Evolutionary conservation across 1,140 invertebrate species (phyloP).

Genomic region (Drosophila rhopaloa): DNA sequence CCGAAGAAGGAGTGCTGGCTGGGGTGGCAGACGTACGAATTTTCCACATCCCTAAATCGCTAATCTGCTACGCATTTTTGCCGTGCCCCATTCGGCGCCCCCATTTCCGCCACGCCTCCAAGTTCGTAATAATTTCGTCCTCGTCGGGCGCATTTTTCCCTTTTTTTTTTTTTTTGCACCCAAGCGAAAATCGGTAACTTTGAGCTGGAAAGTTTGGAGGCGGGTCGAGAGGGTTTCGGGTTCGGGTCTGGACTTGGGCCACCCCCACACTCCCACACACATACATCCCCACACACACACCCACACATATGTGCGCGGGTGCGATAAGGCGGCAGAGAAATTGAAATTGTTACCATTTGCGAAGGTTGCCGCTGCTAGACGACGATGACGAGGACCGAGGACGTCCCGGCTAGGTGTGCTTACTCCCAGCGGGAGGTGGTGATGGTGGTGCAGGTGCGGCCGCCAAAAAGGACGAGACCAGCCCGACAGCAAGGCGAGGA

Average conservation of each 20-base stretch:
- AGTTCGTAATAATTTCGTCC: constrained; percentile 68
- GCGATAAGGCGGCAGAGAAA: constrained; percentile 80
- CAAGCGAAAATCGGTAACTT: constrained; percentile 77
- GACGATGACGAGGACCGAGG: constrained; percentile 24
- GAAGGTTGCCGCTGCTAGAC: constrained; percentile 78
- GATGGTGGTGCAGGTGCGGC: constrained; percentile 1
- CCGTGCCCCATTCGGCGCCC: constrained; percentile 46
- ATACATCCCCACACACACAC: not conserved
- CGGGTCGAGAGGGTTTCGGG: constrained; percentile 35
- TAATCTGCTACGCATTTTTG: constrained; percentile 82
- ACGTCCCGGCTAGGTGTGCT: constrained; percentile 62
- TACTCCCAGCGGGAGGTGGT: constrained; percentile 17
- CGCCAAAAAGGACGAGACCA: constrained; percentile 37
- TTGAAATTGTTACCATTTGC: constrained; percentile 81
- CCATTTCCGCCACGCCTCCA: not conserved
- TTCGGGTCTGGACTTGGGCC: constrained; percentile 33
- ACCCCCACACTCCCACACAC: not conserved
- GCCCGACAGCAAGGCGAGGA: constrained; percentile 12
- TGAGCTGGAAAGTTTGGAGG: constrained; percentile 63
- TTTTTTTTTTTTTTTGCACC: constrained; percentile 51
- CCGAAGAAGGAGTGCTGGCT: not conserved
- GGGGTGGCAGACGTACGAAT: constrained; percentile 73
- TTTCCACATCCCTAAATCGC: constrained; percentile 83
- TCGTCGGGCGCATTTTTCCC: constrained; percentile 19
- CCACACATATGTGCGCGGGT: constrained; percentile 72